These are phyloP conservation scores for Aporophyla nigra DNA, from an alignment of 2,888 invertebrate species.

Conservation along the genomic window DNA sequence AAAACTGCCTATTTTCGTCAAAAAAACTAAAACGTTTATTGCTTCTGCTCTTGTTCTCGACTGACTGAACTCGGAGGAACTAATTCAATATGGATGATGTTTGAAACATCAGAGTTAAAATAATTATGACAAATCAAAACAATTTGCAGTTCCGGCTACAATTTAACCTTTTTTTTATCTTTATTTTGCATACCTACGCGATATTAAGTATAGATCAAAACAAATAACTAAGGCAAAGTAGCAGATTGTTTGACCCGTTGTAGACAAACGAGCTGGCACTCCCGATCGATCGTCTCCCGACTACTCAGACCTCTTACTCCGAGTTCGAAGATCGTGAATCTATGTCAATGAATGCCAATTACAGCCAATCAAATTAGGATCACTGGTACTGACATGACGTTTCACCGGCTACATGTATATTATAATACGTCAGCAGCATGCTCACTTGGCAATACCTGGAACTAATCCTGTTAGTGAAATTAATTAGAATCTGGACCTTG, in stretches of 20 bases:
- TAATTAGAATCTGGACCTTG: neutral
- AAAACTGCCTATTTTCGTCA: neutral
- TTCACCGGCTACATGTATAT: neutral
- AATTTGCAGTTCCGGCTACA: neutral
- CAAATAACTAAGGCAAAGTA: conserved; percentile 2
- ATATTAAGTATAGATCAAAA: too few relatives aligned
- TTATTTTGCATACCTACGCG: too few relatives aligned
- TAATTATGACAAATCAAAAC: too few relatives aligned
- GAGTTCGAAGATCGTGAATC: conserved; percentile 34
- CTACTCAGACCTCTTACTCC: neutral
- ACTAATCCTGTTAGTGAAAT: neutral
- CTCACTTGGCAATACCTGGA: neutral
- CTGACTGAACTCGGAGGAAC: neutral
- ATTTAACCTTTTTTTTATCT: neutral
- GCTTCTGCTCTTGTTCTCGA: neutral
- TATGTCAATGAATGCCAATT: conserved; percentile 42
- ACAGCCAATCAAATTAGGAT: conserved; percentile 28
- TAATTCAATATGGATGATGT: neutral
- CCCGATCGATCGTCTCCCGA: neutral
- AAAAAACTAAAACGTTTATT: neutral
- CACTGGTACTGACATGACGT: neutral
- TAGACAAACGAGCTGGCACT: conserved; percentile 12
- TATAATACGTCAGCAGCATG: neutral
- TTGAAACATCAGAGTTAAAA: neutral
- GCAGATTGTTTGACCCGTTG: neutral